phyloP scores from a whole-genome alignment of 2,113 vertebrate species.

The Antennarius striatus region DNA sequence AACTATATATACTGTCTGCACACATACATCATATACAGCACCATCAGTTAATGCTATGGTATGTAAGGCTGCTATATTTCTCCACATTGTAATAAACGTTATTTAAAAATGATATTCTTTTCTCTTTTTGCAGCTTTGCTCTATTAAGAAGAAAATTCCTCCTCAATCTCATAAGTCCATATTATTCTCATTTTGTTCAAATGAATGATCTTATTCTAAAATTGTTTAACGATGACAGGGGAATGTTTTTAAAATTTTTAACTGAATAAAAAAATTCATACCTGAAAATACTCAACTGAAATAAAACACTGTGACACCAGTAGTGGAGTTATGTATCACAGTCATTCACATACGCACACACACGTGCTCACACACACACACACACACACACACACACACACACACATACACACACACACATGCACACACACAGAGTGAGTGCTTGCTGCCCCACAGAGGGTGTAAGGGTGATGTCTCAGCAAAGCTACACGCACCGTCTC shows the following conservation, averaged over 20 bases:
- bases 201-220: background rate
- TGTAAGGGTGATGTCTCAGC: conserved; percentile 82
- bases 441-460: conserved; percentile 68
- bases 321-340: conserved; percentile 50
- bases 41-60: conserved; percentile 3
- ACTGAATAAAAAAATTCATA: conserved; percentile 1
- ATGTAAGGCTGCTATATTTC: conserved; percentile 9
- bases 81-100: conserved; percentile 1
- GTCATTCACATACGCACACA: conserved; percentile 2
- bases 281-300: conserved; percentile 28
- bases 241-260: no score
- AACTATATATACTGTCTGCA: background rate
- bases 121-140: background rate
- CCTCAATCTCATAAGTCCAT: background rate
- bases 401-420: conserved; percentile 36
- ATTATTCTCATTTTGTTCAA: background rate
- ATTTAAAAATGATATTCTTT: background rate
- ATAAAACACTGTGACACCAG: conserved; percentile 12
- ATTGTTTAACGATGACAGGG: background rate
- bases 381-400: conserved; percentile 33
- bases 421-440: conserved; percentile 47
- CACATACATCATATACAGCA: background rate
- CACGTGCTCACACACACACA: conserved; percentile 29
- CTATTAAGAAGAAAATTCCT: background rate
- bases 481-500: conserved; percentile 79